Percentiles rank a stretch among this genome's conserved stretches.
These are phyloP conservation scores for Lordiphosa stackelbergi DNA, from an alignment of 1,140 invertebrate genomes.

Conservation along the genomic window DNA sequence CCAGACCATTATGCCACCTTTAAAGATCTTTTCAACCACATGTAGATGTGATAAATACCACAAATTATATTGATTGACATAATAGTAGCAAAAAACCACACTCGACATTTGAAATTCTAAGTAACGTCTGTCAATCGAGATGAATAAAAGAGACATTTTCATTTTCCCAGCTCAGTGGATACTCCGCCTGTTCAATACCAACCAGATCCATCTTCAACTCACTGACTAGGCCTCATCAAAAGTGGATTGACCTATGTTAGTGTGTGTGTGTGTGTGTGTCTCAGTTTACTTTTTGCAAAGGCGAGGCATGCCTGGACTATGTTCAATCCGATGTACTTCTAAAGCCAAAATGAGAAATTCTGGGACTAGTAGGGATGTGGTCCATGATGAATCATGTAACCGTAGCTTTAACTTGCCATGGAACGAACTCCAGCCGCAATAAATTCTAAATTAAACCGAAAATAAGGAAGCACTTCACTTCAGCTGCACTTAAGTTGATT, in stretches of 20 bases:
- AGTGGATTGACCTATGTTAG: slow-evolving; percentile 63
- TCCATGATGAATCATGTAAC: slow-evolving; percentile 60
- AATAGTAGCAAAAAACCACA: not conserved
- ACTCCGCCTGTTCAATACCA: slow-evolving; percentile 13
- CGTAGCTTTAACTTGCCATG: slow-evolving; percentile 66
- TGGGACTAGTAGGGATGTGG: slow-evolving; percentile 10
- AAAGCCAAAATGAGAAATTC: slow-evolving; percentile 34
- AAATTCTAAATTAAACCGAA: slow-evolving; percentile 64
- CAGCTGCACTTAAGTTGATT: slow-evolving; percentile 57
- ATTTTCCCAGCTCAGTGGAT: slow-evolving; percentile 37
- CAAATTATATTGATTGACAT: slow-evolving; percentile 2
- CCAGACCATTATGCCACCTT: no score
- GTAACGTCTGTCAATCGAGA: slow-evolving; percentile 38
- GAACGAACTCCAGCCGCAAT: slow-evolving; percentile 71
- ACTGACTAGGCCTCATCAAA: slow-evolving; percentile 32
- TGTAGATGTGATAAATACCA: slow-evolving; percentile 18
- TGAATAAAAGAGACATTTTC: slow-evolving; percentile 48
- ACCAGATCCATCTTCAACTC: slow-evolving; percentile 6
- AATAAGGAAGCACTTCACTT: slow-evolving; percentile 19
- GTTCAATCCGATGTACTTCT: slow-evolving; percentile 9
- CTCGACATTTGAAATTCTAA: slow-evolving; percentile 11
- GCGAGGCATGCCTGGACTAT: slow-evolving; percentile 12
- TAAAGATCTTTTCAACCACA: slow-evolving; percentile 20
- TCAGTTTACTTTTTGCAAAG: slow-evolving; percentile 41
- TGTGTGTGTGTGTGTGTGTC: slow-evolving; percentile 53